Evolutionary conservation across 37 sponge, comb jelly and placozoan species (phyloP).

Genomic region (Halisarca cf. caerulea): DNA sequence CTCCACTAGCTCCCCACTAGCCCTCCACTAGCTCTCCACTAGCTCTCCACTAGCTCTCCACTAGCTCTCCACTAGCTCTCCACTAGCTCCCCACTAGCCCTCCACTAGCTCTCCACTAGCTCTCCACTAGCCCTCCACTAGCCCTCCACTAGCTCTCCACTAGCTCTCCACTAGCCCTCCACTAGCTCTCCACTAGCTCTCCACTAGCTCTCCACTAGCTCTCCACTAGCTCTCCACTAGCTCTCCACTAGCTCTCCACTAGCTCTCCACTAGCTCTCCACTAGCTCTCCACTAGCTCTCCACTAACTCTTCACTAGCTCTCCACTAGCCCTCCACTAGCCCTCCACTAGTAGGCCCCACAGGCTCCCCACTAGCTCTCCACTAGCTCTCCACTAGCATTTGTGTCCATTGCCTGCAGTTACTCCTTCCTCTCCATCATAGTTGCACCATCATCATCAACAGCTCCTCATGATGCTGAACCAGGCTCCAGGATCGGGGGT

Average conservation of each 20-base stretch:
- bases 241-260: not conserved
- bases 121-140: not conserved
- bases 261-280: no score
- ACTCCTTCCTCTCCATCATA: not conserved
- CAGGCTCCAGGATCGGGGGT: not conserved
- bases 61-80: constrained; percentile 12
- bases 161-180: not conserved
- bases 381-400: not conserved
- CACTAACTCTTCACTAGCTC: no score
- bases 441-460: not conserved
- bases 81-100: not conserved
- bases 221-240: not conserved
- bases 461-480: not conserved
- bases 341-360: not conserved
- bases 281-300: not conserved
- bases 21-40: not conserved
- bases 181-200: not conserved
- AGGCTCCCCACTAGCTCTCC: not conserved
- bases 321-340: not conserved
- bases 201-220: not conserved
- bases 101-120: not conserved
- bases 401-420: no score
- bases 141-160: not conserved
- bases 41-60: no score
- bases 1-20: not conserved